These are phyloP conservation scores for Dolichotis patagonum DNA, from an alignment of 2,113 vertebrate species.

Conservation along the genomic window DNA sequence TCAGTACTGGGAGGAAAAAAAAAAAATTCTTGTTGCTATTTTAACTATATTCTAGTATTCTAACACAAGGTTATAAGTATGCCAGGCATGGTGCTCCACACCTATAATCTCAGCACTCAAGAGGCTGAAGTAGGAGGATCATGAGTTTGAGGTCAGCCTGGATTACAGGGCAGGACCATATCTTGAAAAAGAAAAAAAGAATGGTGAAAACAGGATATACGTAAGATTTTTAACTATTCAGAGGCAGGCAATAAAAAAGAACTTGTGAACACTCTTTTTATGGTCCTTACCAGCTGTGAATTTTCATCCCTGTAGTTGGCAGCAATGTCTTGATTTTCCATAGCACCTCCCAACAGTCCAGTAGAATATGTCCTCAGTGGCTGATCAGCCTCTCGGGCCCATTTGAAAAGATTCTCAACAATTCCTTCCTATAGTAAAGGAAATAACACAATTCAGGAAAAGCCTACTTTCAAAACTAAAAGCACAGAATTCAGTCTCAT, in stretches of 20 bases:
- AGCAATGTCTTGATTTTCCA: conserved; percentile 99
- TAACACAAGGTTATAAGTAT: not conserved
- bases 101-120: not conserved
- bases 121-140: not conserved
- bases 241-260: conserved; percentile 43
- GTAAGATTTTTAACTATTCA: not conserved
- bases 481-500: conserved; percentile 37
- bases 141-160: not conserved
- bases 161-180: not conserved
- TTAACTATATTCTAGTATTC: not conserved
- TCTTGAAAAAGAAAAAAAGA: not conserved
- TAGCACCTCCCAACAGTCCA: conserved; percentile 96
- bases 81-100: not conserved
- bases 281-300: conserved; percentile 92
- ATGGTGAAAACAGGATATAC: not conserved
- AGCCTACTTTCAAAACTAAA: conserved; percentile 28
- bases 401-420: conserved; percentile 98
- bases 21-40: not conserved
- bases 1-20: not conserved
- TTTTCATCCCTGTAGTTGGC: conserved; percentile 99
- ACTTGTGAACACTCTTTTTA: conserved; percentile 10
- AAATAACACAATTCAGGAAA: conserved; percentile 41
- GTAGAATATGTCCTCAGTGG: conserved; percentile 97
- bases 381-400: conserved; percentile 97
- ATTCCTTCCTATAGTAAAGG: conserved; percentile 94